Conservation (phyloP, 2,888 invertebrate genomes). For the Cheilosia vernalis region DNA sequence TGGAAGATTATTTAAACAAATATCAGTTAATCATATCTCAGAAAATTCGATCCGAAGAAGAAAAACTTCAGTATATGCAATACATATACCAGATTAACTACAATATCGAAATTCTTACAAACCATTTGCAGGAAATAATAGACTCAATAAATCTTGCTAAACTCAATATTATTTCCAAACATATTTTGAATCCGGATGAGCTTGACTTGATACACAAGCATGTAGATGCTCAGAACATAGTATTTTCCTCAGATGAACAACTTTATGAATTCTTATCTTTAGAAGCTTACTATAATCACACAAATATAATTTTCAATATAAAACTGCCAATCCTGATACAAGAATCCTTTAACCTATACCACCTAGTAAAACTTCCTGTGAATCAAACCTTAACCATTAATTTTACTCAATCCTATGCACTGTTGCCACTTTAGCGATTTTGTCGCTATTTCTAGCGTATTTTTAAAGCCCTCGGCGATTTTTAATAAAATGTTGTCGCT, state of each 20-base stretch:
- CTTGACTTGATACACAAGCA: constrained; percentile 9
- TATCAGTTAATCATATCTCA: constrained; percentile 4
- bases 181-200: background rate
- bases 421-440: no score
- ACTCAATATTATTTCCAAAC: no score
- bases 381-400: no score
- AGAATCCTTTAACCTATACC: background rate
- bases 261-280: constrained; percentile 4
- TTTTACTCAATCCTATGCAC: no score
- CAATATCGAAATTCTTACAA: no score
- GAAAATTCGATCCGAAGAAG: background rate
- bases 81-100: no score
- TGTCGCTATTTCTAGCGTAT: no score
- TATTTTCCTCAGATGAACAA: background rate
- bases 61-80: background rate
- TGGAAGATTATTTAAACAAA: constrained; percentile 5
- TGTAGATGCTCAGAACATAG: background rate
- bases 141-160: no score
- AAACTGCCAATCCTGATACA: constrained; percentile 8
- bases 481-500: no score
- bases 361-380: no score
- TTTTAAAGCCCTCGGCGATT: no score
- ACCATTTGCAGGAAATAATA: no score
- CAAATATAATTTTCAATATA: constrained; percentile 15
- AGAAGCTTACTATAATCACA: constrained; percentile 10